These are phyloP conservation scores for Numenius phaeopus DNA, from an alignment of 2,797 vertebrate species.

Conservation along the genomic window DNA sequence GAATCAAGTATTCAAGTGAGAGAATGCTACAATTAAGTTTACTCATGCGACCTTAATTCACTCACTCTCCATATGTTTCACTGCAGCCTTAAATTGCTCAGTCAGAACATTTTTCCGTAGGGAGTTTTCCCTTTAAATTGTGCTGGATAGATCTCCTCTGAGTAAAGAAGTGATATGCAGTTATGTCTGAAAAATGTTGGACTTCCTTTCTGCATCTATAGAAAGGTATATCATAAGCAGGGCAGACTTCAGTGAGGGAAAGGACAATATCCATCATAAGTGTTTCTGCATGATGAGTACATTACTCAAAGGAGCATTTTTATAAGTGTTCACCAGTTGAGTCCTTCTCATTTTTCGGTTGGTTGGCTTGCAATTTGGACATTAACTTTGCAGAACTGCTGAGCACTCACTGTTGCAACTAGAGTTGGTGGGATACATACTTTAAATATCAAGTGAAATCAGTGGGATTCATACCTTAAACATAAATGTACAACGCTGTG, in stretches of 20 bases:
- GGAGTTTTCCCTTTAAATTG: neutral
- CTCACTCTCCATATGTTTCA: neutral
- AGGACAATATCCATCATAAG: neutral
- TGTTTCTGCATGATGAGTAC: neutral
- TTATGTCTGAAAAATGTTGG: neutral
- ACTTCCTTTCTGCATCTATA: neutral
- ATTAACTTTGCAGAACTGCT: neutral
- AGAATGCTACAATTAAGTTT: neutral
- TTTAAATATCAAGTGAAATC: neutral
- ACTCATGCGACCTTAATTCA: neutral
- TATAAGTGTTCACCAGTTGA: neutral
- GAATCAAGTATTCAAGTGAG: neutral
- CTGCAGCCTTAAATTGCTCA: neutral
- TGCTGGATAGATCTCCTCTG: neutral
- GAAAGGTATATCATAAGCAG: neutral
- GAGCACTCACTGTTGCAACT: neutral
- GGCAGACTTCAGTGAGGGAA: neutral
- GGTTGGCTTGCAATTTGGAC: neutral
- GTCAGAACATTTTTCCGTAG: neutral
- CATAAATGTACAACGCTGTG: neutral
- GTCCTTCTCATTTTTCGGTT: neutral
- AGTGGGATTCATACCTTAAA: neutral
- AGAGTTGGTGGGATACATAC: neutral
- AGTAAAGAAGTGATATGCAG: neutral
- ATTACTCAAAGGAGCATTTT: neutral